Percentiles rank a stretch among this genome's conserved stretches.
These are phyloP conservation scores for Lathamus discolor DNA, from an alignment of 2,113 vertebrate genomes.

Conservation along the genomic window DNA sequence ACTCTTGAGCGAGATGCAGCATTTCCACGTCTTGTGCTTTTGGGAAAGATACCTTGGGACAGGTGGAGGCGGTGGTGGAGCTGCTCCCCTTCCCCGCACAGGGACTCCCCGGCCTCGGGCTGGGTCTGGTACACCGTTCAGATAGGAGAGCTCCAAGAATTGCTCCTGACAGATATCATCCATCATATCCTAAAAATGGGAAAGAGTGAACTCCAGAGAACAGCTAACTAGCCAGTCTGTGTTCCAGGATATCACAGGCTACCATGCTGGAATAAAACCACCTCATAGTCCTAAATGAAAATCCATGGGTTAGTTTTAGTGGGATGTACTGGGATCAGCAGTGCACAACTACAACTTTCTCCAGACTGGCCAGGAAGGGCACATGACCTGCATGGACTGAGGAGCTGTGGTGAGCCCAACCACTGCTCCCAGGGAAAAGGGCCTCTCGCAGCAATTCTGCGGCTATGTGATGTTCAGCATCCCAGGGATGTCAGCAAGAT, in stretches of 20 bases:
- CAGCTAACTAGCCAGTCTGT: not conserved
- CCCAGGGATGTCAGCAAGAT: not conserved
- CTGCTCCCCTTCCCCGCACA: constrained; percentile 86
- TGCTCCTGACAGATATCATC: constrained; percentile 92
- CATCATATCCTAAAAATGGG: constrained; percentile 90
- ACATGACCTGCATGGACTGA: accelerated
- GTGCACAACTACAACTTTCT: not conserved
- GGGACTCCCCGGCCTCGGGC: constrained; percentile 83
- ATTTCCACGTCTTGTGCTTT: not conserved
- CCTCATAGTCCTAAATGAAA: accelerated
- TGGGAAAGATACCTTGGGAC: constrained; percentile 80
- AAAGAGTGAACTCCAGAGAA: not conserved
- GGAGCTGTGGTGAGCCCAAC: not conserved
- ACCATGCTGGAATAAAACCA: not conserved
- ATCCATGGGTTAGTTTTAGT: not conserved
- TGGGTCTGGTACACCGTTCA: constrained; percentile 90
- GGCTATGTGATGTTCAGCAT: not conserved
- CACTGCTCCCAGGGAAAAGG: not conserved
- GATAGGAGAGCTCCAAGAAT: constrained; percentile 91
- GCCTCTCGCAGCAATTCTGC: not conserved
- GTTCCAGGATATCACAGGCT: not conserved
- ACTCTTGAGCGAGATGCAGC: not conserved
- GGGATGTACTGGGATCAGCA: not conserved
- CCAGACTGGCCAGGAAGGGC: not conserved
- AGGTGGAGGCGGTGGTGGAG: constrained; percentile 84